phyloP scores from a whole-genome alignment of 1,140 invertebrate species.

The Theocolax elegans region DNA sequence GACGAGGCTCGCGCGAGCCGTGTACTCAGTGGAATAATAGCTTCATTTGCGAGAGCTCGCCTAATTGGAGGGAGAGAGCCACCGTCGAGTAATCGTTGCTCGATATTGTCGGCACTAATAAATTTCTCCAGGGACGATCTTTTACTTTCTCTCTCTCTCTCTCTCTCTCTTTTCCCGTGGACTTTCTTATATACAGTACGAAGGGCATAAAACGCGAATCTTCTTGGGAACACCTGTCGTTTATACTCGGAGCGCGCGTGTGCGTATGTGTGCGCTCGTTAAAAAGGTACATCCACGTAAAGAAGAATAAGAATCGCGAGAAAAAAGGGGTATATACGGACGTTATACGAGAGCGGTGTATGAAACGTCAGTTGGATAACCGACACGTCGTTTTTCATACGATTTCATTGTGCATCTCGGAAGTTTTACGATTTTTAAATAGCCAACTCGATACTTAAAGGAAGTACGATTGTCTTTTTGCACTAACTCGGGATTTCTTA shows the following conservation, averaged over 20 bases:
- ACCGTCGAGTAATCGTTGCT: slow-evolving; percentile 32
- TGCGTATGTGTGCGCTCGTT: no score
- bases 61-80: slow-evolving; percentile 31
- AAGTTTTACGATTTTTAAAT: slow-evolving; percentile 34
- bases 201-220: slow-evolving; percentile 8
- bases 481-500: no score
- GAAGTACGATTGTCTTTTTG: no score
- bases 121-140: slow-evolving; percentile 28
- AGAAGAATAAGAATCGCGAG: slow-evolving; percentile 10
- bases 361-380: not conserved
- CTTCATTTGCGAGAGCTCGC: slow-evolving; percentile 36
- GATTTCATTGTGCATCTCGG: slow-evolving; percentile 22
- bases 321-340: no score
- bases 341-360: not conserved
- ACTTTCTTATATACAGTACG: not conserved
- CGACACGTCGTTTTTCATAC: slow-evolving; percentile 25
- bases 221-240: slow-evolving; percentile 25
- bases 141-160: not conserved
- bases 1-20: not conserved
- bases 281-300: slow-evolving; percentile 6
- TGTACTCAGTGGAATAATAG: slow-evolving; percentile 30
- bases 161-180: not conserved
- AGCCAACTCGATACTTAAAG: not conserved
- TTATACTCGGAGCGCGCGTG: not conserved
- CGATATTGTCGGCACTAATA: slow-evolving; percentile 36